phyloP scores from a whole-genome alignment of 2,888 invertebrate species.

The Ectemnius continuus region DNA sequence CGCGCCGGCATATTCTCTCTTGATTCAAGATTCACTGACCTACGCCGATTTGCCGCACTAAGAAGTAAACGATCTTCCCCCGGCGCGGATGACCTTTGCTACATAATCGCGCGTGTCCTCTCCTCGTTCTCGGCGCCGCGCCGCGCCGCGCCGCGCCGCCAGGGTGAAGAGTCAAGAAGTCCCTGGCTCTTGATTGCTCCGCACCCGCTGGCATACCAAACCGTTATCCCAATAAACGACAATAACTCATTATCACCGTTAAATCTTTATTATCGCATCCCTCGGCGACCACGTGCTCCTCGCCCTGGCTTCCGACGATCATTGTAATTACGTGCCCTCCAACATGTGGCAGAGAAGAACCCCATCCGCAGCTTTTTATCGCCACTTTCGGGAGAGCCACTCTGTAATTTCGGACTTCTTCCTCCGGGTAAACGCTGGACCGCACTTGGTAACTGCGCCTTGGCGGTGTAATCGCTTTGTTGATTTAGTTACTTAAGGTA shows the following conservation, averaged over 20 bases:
- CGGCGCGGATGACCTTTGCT: slow-evolving; percentile 45
- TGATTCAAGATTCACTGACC: slow-evolving; percentile 59
- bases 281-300: neutral
- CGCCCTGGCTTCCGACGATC: slow-evolving; percentile 9
- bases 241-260: slow-evolving; percentile 51
- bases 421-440: no score
- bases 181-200: neutral
- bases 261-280: slow-evolving; percentile 35
- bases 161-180: slow-evolving; percentile 49
- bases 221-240: slow-evolving; percentile 51
- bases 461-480: no score
- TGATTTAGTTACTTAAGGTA: no score
- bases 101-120: slow-evolving; percentile 39
- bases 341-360: neutral
- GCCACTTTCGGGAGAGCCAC: neutral
- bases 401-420: neutral
- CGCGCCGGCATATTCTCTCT: slow-evolving; percentile 17
- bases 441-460: no score
- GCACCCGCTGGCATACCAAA: slow-evolving; percentile 22
- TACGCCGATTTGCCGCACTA: slow-evolving; percentile 55
- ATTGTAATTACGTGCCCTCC: slow-evolving; percentile 8
- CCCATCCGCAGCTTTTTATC: neutral
- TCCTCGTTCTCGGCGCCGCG: slow-evolving; percentile 17
- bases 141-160: no score
- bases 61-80: slow-evolving; percentile 46